A percentile compares a stretch with the other conserved stretches of the same genome.
Evolutionary conservation across 2,797 vertebrate species (phyloP).

Genomic region (Smutsia gigantea): DNA sequence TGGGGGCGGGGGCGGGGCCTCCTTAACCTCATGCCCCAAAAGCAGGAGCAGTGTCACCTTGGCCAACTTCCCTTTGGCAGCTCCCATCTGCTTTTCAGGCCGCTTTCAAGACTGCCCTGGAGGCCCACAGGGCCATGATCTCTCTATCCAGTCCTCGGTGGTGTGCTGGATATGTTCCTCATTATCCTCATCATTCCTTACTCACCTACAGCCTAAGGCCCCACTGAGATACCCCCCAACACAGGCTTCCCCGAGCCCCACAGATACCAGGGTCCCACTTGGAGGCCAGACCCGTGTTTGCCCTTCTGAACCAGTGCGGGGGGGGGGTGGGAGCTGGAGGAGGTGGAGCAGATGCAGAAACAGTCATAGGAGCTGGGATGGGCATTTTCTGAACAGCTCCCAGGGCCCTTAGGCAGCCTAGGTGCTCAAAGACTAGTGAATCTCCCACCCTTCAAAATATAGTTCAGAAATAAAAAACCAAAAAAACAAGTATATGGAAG

Average conservation of each 20-base stretch:
- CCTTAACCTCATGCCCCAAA: not conserved
- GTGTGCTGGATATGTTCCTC: constrained; percentile 85
- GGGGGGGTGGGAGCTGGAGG: no score
- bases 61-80: constrained; percentile 72
- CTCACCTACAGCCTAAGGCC: constrained; percentile 80
- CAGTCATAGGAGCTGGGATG: not conserved
- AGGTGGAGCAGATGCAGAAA: not conserved
- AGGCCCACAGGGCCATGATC: constrained; percentile 87
- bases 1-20: not conserved
- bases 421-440: not conserved
- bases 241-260: constrained; percentile 81
- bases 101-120: constrained; percentile 84
- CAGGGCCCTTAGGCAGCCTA: not conserved
- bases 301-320: constrained; percentile 82
- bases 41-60: not conserved
- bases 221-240: constrained; percentile 74
- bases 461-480: not conserved
- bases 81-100: constrained; percentile 88
- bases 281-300: constrained; percentile 74
- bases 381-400: not conserved
- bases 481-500: not conserved
- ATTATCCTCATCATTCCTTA: constrained; percentile 84
- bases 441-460: not conserved
- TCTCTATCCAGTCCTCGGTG: constrained; percentile 86
- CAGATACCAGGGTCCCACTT: constrained; percentile 80